A percentile compares a stretch with the other conserved stretches of the same genome.
phyloP scores from a whole-genome alignment of 2,888 invertebrate genomes.

The Orthosia gracilis region DNA sequence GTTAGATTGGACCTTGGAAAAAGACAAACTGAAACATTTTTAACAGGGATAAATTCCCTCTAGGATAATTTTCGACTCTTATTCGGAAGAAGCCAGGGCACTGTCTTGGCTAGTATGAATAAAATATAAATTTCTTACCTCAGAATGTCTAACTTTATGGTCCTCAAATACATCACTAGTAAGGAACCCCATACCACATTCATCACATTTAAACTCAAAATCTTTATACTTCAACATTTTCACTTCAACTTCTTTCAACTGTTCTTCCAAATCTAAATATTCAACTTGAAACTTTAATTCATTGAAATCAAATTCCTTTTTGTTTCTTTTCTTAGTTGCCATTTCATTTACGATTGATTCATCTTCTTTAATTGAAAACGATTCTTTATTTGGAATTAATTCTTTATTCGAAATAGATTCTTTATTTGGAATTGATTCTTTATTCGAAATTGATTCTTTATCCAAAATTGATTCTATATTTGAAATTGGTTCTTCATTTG shows the following conservation, averaged over 20 bases:
- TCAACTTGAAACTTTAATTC: constrained; percentile 61
- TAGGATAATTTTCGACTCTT: too few relatives aligned
- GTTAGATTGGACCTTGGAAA: too few relatives aligned
- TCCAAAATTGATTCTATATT: constrained; percentile 4
- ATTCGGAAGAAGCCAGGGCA: too few relatives aligned
- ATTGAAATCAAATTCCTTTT: constrained; percentile 36
- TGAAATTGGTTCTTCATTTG: constrained; percentile 8
- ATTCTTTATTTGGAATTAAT: constrained; percentile 14
- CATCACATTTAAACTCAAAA: constrained; percentile 56
- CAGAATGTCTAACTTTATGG: constrained; percentile 50
- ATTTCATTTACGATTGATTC: background rate
- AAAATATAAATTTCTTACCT: constrained; percentile 25
- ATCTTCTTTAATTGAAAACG: constrained; percentile 23
- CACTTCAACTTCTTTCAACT: constrained; percentile 58
- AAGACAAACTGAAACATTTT: too few relatives aligned
- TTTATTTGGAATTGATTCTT: constrained; percentile 8
- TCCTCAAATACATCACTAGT: constrained; percentile 49
- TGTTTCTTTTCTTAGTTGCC: constrained; percentile 4
- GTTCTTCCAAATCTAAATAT: constrained; percentile 63
- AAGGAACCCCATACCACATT: constrained; percentile 59
- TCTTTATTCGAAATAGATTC: constrained; percentile 20
- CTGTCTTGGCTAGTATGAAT: too few relatives aligned
- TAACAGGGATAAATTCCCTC: too few relatives aligned
- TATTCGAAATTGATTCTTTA: constrained; percentile 21
- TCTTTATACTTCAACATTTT: constrained; percentile 59